phyloP scores from a whole-genome alignment of 2,797 vertebrate species.

The Bucorvus abyssinicus region DNA sequence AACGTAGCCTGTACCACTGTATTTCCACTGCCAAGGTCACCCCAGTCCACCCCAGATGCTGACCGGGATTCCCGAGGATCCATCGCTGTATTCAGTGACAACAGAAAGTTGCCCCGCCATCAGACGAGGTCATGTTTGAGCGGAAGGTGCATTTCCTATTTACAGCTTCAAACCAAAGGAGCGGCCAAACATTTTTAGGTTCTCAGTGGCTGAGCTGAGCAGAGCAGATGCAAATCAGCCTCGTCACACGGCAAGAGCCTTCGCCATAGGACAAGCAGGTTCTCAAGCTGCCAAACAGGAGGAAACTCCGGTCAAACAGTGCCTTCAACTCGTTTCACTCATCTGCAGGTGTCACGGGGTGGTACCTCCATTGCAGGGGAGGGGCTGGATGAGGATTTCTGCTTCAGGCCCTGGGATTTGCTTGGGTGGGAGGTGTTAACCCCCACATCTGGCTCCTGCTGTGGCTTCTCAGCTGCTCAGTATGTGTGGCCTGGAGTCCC shows the following conservation, averaged over 20 bases:
- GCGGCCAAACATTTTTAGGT: not conserved
- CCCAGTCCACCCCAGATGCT: not conserved
- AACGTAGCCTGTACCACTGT: not conserved
- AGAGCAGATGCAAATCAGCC: not conserved
- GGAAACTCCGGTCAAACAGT: not conserved
- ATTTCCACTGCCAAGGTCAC: not conserved
- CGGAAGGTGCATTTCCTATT: not conserved
- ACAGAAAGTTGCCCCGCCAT: not conserved
- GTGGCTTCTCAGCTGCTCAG: fast-evolving
- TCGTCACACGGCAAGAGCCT: not conserved
- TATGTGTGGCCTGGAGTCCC: not conserved
- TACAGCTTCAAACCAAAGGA: not conserved
- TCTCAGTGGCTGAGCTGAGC: not conserved
- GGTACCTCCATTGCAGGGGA: fast-evolving
- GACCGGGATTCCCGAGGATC: not conserved
- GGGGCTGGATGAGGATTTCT: not conserved
- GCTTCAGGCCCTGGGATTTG: not conserved
- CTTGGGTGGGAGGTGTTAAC: no score
- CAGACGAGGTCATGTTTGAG: not conserved
- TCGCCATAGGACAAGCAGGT: not conserved
- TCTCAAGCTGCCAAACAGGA: not conserved
- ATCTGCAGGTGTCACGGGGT: not conserved
- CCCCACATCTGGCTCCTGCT: not conserved
- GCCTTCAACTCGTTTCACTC: not conserved
- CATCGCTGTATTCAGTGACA: not conserved